Conservation (phyloP, 2,888 invertebrate species). For the Timema cristinae region DNA sequence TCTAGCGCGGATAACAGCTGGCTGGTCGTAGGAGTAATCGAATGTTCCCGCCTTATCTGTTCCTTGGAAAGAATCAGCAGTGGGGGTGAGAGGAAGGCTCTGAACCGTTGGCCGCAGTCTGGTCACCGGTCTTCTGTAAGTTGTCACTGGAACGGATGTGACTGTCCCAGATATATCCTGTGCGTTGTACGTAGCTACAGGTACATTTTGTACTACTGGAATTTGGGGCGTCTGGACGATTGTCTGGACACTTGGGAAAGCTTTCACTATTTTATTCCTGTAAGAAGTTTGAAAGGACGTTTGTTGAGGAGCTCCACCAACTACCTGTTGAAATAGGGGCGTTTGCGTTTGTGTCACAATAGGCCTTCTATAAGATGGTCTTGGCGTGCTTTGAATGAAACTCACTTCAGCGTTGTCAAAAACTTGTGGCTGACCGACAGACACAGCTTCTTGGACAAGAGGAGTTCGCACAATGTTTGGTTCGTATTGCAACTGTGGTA, state of each 20-base stretch:
- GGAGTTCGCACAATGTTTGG: too few relatives aligned
- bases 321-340: background rate
- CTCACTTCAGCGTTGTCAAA: too few relatives aligned
- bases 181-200: slow-evolving; percentile 8
- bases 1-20: too few relatives aligned
- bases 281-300: background rate
- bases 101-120: slow-evolving; percentile 6
- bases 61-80: too few relatives aligned
- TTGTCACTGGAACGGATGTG: slow-evolving; percentile 12
- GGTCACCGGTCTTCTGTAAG: slow-evolving; percentile 12
- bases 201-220: slow-evolving; percentile 1
- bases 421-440: too few relatives aligned
- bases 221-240: background rate
- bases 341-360: background rate
- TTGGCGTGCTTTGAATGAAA: slow-evolving; percentile 5
- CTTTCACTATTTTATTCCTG: slow-evolving; percentile 5
- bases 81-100: background rate
- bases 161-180: background rate
- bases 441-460: too few relatives aligned
- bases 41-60: too few relatives aligned
- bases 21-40: too few relatives aligned
- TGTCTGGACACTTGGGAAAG: slow-evolving; percentile 5
- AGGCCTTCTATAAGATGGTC: background rate
- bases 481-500: too few relatives aligned
- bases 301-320: background rate